A percentile compares a stretch with the other conserved stretches of the same genome.
Evolutionary conservation across 2,113 vertebrate genomes (phyloP).

Genomic region (Benitochromis conjunctus): DNA sequence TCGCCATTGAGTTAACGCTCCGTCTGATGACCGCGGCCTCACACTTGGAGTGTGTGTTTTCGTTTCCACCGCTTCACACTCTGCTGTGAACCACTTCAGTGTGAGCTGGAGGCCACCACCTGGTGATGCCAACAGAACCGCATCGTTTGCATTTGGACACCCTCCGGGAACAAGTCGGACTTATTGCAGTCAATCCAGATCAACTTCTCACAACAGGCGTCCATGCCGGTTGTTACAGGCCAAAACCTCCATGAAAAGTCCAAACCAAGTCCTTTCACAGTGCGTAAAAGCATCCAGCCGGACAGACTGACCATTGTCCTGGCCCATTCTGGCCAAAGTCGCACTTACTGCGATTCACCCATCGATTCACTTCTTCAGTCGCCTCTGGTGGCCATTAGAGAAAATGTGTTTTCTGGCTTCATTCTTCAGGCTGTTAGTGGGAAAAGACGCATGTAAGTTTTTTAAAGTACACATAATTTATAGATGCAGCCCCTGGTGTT

Average conservation of each 20-base stretch:
- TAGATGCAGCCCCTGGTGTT: not conserved
- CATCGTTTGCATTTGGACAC: not conserved
- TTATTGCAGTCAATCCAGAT: not conserved
- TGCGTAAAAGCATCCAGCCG: not conserved
- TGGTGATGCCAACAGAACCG: not conserved
- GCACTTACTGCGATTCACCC: not conserved
- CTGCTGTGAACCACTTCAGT: not conserved
- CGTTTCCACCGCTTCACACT: not conserved
- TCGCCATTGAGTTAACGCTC: not conserved
- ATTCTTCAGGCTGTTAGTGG: not conserved
- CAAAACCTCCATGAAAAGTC: not conserved
- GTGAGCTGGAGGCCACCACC: not conserved
- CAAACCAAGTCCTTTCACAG: not conserved
- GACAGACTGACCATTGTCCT: not conserved
- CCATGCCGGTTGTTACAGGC: not conserved
- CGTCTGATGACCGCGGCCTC: not conserved
- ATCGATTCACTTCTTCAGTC: not conserved
- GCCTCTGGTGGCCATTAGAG: not conserved
- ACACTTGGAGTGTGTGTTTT: not conserved
- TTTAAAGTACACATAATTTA: not conserved
- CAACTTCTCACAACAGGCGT: rapidly evolving
- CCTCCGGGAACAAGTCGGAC: not conserved
- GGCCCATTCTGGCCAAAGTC: not conserved
- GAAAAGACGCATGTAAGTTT: rapidly evolving
- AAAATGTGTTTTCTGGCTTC: rapidly evolving